These are phyloP conservation scores for Drosophila phalerata DNA, from an alignment of 2,888 invertebrate species.

Conservation along the genomic window DNA sequence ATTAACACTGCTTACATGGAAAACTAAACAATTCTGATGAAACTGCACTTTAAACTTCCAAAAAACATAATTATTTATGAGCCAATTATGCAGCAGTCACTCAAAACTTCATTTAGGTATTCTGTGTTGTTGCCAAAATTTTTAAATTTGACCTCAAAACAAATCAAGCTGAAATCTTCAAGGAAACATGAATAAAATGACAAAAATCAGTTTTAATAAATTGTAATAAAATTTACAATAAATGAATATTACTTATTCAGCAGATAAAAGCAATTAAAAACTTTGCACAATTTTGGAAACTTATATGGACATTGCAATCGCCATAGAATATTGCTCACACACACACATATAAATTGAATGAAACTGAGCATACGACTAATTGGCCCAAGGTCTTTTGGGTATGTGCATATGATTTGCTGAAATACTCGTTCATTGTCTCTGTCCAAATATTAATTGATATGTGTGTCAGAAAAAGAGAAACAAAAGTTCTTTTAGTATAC, in stretches of 20 bases:
- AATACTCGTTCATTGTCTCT: background rate
- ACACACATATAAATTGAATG: conserved; percentile 35
- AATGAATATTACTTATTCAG: background rate
- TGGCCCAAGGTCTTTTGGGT: conserved; percentile 5
- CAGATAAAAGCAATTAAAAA: conserved; percentile 46
- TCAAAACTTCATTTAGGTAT: conserved; percentile 1
- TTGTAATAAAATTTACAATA: background rate
- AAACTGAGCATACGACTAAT: conserved; percentile 35
- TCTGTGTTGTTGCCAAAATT: conserved; percentile 5
- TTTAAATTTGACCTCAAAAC: conserved; percentile 1
- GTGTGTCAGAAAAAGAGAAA: conserved; percentile 3
- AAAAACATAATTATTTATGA: conserved; percentile 31
- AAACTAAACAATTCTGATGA: conserved; percentile 32
- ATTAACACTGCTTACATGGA: background rate
- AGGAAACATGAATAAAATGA: background rate
- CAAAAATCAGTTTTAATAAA: background rate
- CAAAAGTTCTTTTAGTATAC: conserved; percentile 1
- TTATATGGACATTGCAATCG: too few relatives aligned
- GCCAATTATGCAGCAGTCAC: conserved; percentile 31
- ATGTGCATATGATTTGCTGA: conserved; percentile 14
- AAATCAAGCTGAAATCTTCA: background rate
- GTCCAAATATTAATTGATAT: conserved; percentile 13
- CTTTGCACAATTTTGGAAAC: conserved; percentile 17
- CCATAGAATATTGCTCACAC: background rate
- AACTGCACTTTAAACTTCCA: conserved; percentile 30